These are phyloP conservation scores for Esox niger DNA, from an alignment of 2,113 vertebrate species.

Conservation along the genomic window DNA sequence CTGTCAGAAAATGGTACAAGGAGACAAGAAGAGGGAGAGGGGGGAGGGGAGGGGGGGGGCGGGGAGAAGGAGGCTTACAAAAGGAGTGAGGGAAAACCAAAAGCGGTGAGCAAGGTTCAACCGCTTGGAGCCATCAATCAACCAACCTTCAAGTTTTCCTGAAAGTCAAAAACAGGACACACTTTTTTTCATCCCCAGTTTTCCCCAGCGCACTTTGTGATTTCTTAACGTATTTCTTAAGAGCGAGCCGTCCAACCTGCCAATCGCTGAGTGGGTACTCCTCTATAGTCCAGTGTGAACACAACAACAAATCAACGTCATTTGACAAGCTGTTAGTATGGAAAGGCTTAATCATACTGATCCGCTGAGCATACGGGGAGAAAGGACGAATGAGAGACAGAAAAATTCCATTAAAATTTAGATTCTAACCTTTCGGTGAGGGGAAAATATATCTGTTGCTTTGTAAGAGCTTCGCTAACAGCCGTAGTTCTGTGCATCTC, in stretches of 20 bases:
- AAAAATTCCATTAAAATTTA: conserved; percentile 18
- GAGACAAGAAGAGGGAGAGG: conserved; percentile 28
- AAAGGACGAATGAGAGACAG: conserved; percentile 16
- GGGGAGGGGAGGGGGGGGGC: conserved; percentile 37
- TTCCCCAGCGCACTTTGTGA: neutral
- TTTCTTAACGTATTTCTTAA: neutral
- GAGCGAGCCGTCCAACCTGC: conserved; percentile 5
- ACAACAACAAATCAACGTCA: conserved; percentile 27
- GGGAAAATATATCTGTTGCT: neutral
- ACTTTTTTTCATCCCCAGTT: conserved; percentile 30
- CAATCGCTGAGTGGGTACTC: conserved; percentile 18
- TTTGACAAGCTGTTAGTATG: conserved; percentile 24
- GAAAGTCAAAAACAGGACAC: conserved; percentile 24
- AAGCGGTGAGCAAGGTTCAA: neutral
- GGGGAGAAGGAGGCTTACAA: conserved; percentile 31
- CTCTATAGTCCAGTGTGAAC: conserved; percentile 3
- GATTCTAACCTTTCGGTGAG: conserved; percentile 11
- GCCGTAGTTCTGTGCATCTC: conserved; percentile 1
- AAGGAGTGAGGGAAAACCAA: conserved; percentile 32
- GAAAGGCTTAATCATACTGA: conserved; percentile 41
- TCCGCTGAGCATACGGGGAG: conserved; percentile 33
- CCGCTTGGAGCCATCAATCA: neutral
- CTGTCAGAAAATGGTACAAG: conserved; percentile 57
- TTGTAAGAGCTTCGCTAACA: conserved; percentile 28
- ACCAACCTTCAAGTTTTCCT: conserved; percentile 22